Evolutionary conservation across 1,140 invertebrate species (phyloP), one percentile per base, ranked within the genome.

Genomic region (Phymastichus coffea): DNA sequence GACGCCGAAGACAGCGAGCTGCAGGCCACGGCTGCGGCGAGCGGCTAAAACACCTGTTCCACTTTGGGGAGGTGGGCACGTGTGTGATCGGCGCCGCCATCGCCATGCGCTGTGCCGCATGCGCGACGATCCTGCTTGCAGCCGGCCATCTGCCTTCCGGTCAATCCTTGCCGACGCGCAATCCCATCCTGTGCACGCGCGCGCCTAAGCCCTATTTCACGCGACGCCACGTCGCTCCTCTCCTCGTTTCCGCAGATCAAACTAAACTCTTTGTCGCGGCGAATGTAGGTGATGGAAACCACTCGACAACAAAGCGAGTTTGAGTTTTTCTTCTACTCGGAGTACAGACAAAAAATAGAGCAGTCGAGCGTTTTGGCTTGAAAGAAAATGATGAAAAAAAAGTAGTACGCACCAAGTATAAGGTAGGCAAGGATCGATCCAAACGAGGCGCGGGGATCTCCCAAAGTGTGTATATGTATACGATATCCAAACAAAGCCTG

Each of bases 41-140:
- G n/a, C n/a, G n/a, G n/a, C n/a, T n/a, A n/a, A 12, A 61, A 66
- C 64, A 66, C 64, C 64, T 66, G 57, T 66, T 64, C 37, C 26
- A 2, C 54, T 46, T 30, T 37, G 56, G 38, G 20, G 44, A 56
- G 46, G 23, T 52, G 35, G 15, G 33, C 58, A 55, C 55, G 63
- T 43, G 54, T 55, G 37, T 3, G 15, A 35, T 35, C 33, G 17
- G 60, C 57, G 55, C 52, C 46, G 37, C 12, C 23, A n/a, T 41
- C 26, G 20, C 25, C n/a, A 14, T 17, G 43, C n/a, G 52, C 14
- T 35, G 40, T 20, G 33, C 47, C 57, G 64, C 61, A 60, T 60
- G 61, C 61, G 46, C 54, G 22, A n/a, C 12, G 15, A 19, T n/a
- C n/a, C n/a, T n/a, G 10, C 3, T n/a, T 17, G n/a, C 15, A 26